Conservation (phyloP, 1,140 invertebrate species). For the Pygmarrhopalites habei region DNA sequence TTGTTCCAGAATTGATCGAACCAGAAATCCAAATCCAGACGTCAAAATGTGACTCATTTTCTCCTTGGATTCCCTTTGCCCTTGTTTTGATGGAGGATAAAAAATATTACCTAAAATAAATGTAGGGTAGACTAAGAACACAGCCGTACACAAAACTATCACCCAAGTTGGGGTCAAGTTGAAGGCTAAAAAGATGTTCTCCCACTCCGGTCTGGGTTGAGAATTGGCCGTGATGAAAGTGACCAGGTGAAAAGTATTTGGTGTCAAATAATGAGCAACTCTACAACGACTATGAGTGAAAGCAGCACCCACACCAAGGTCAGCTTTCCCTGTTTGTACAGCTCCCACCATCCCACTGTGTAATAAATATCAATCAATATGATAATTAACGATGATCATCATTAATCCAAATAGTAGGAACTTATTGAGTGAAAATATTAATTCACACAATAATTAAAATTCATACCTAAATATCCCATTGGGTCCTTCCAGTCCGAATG, state of each 20-base stretch:
- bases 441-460: no score
- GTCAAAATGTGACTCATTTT: background rate
- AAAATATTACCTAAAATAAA: background rate
- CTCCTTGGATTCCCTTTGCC: no score
- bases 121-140: background rate
- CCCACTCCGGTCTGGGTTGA: background rate
- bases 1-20: conserved; percentile 1
- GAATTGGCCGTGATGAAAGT: conserved; percentile 3
- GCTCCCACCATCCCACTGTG: conserved; percentile 4
- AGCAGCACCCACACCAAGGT: conserved; percentile 3
- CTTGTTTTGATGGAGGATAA: no score
- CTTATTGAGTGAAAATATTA: no score
- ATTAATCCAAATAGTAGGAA: no score
- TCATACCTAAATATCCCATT: background rate
- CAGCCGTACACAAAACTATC: background rate
- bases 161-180: background rate
- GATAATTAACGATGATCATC: no score
- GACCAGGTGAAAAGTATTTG: conserved; percentile 7
- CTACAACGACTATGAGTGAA: background rate
- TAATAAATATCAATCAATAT: no score
- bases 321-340: background rate
- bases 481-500: conserved; percentile 1
- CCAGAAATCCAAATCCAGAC: background rate
- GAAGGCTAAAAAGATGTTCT: conserved; percentile 1
- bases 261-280: conserved; percentile 8